phyloP scores from a whole-genome alignment of 2,113 vertebrate species.

The Cichladusa arquata region DNA sequence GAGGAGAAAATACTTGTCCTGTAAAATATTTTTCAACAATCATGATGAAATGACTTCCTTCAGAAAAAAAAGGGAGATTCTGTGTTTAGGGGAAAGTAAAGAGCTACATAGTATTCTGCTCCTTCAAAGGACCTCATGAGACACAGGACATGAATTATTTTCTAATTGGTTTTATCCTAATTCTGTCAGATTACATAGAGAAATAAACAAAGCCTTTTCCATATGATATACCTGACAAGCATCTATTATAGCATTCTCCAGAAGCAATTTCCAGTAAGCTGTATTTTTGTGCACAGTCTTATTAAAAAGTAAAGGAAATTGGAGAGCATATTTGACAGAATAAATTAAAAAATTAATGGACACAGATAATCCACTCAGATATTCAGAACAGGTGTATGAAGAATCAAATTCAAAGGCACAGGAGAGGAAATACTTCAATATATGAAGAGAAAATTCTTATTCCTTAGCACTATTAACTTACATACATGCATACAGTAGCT shows the following conservation, averaged over 20 bases:
- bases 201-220: slow-evolving; percentile 14
- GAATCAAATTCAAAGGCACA: background rate
- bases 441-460: background rate
- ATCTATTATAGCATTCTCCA: slow-evolving; percentile 1
- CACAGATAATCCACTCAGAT: slow-evolving; percentile 9
- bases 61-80: background rate
- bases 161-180: slow-evolving; percentile 1
- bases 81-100: background rate
- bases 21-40: background rate
- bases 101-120: background rate
- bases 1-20: background rate
- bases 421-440: background rate
- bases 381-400: background rate
- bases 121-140: background rate
- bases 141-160: background rate
- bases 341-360: slow-evolving; percentile 61
- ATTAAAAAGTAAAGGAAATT: slow-evolving; percentile 52
- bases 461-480: background rate
- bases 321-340: slow-evolving; percentile 28
- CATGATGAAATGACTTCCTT: background rate
- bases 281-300: background rate
- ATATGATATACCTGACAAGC: background rate
- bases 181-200: slow-evolving; percentile 10
- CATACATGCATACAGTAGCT: background rate
- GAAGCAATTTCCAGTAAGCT: slow-evolving; percentile 41